Base-by-base conservation (phyloP, 1,140 invertebrate genomes). In the Aricia agestis region DNA sequence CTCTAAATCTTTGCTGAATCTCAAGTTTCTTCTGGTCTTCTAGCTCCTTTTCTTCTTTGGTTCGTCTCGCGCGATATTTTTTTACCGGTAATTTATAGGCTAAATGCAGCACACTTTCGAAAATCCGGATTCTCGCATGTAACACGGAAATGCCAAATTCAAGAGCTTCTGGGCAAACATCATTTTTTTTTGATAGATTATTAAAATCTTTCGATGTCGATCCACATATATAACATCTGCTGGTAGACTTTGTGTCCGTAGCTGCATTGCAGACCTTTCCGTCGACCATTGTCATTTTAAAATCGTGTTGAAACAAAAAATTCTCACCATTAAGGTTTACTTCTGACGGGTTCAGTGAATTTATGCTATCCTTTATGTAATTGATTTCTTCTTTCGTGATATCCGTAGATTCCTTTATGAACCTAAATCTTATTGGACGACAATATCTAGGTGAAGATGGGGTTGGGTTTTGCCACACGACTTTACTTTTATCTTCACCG, bases 201-300 rank as follows among this genome's bases (percentile, higher is more conserved):
- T 87, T 88, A 70, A 89, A 85, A 63, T 81, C 66, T 80, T 85
- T 87, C 15, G 84, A 78, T 9, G 80, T 84, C 17, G 67, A 42
- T 13, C 79, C 81, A 78, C 85, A 90, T n/a, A 89, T 83, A 68
- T 87, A 88, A 67, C 85, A 88, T 25, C 66, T 42, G 10, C 41
- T 42, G 6, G 41, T 42, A 9, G 42, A 36, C 13, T 45, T 42
- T 25, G 63, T 66, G 1, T 25, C 13, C 11, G 69, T 71, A 13
- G 63, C 63, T 45, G 63, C 41, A 45, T 71, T 71, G 11, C 63
- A 66, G 42, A 87, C 78, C 70, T 88, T 90, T 42, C 72, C 82
- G 67, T 87, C 85, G 10, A 88, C 76, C 84, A 86, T 90, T 36
- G 83, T 84, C 70, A 70, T 68, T 61, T 66, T 74, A n/a, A 66